phyloP scores from a whole-genome alignment of 2,113 vertebrate genomes.

The Merops nubicus region DNA sequence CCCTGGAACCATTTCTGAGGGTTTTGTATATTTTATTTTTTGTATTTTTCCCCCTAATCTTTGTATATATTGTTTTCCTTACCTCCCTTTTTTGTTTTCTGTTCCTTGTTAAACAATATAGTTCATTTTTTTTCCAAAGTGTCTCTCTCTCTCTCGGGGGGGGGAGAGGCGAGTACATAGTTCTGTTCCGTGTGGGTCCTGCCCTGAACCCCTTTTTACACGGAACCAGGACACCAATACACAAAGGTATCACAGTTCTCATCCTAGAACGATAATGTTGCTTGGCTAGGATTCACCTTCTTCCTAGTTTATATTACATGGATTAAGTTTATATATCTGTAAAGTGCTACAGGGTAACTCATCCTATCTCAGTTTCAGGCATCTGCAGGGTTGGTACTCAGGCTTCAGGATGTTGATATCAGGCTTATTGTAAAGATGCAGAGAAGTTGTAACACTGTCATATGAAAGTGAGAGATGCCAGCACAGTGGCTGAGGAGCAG shows the following conservation, averaged over 20 bases:
- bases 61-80: too few species aligned
- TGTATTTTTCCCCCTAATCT: too few species aligned
- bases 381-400: neutral
- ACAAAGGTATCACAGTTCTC: neutral
- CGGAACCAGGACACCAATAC: too few species aligned
- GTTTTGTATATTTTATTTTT: too few species aligned
- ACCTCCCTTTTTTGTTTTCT: too few species aligned
- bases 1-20: too few species aligned
- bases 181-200: too few species aligned
- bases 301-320: neutral
- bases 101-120: too few species aligned
- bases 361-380: neutral
- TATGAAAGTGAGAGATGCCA: neutral
- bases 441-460: neutral
- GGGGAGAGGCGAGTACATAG: too few species aligned
- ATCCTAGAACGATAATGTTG: neutral
- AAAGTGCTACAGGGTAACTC: neutral
- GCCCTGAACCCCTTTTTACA: too few species aligned
- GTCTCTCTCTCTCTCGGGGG: too few species aligned
- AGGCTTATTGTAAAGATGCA: neutral
- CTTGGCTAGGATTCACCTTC: neutral
- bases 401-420: neutral
- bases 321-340: neutral
- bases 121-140: too few species aligned
- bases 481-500: neutral